phyloP scores from a whole-genome alignment of 2,797 vertebrate species.

The Hydrophis major region DNA sequence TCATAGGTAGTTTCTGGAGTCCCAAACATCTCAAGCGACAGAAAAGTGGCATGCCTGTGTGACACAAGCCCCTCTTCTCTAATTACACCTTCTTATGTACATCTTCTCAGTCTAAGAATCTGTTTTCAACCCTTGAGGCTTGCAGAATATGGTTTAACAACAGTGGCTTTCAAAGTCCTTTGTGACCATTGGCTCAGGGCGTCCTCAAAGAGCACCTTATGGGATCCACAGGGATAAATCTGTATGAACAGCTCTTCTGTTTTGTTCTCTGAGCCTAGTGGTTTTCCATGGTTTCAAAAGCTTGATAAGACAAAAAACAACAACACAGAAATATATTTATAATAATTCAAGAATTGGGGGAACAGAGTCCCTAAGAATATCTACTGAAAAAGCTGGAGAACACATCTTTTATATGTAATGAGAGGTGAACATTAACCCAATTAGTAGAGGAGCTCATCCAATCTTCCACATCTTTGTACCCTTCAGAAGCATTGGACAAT shows the following conservation, averaged over 20 bases:
- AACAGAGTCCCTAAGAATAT: background rate
- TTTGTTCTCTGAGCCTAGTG: conserved; percentile 56
- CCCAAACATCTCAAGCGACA: conserved; percentile 11
- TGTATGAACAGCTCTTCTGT: conserved; percentile 22
- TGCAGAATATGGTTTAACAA: conserved; percentile 8
- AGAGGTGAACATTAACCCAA: background rate
- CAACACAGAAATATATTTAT: background rate
- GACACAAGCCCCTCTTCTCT: conserved; percentile 3
- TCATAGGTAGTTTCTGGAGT: conserved; percentile 10
- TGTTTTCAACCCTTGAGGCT: conserved; percentile 28
- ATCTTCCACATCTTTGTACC: background rate
- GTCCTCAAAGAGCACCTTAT: conserved; percentile 16
- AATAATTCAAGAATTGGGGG: background rate
- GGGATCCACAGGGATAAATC: conserved; percentile 26
- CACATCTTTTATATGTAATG: background rate
- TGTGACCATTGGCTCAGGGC: conserved; percentile 52
- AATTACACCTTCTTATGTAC: conserved; percentile 27
- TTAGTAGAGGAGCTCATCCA: background rate
- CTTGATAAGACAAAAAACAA: conserved; percentile 51
- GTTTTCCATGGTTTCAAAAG: conserved; percentile 68
- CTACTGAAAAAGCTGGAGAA: background rate
- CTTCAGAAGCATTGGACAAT: background rate
- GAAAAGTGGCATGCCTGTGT: conserved; percentile 40
- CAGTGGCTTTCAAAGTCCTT: conserved; percentile 20
- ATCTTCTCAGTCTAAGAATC: conserved; percentile 27